These are phyloP conservation scores for Kuschelorhynchus macadamiae DNA, from an alignment of 2,888 invertebrate species.

Conservation along the genomic window DNA sequence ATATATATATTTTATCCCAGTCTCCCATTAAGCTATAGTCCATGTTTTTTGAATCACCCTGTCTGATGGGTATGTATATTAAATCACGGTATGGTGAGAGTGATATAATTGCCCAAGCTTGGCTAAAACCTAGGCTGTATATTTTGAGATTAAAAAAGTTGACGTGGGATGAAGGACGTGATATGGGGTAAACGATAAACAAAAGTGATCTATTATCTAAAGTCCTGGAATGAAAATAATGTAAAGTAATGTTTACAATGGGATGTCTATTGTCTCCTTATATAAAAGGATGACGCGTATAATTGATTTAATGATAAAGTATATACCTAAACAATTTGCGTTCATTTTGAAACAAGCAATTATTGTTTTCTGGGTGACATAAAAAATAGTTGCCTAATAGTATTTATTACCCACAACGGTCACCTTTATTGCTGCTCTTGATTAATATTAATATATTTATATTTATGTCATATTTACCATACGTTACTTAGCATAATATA, in stretches of 20 bases:
- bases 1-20: too few relatives aligned
- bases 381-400: slow-evolving; percentile 10
- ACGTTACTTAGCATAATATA: neutral
- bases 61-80: too few relatives aligned
- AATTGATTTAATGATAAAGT: slow-evolving; percentile 6
- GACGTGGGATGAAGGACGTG: too few relatives aligned
- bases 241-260: neutral
- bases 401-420: neutral
- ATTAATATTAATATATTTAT: neutral
- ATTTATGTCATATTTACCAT: neutral
- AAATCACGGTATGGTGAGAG: too few relatives aligned
- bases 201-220: too few relatives aligned
- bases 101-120: too few relatives aligned
- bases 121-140: too few relatives aligned
- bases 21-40: too few relatives aligned
- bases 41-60: too few relatives aligned
- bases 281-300: slow-evolving; percentile 17
- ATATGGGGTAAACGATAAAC: too few relatives aligned
- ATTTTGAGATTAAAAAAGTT: too few relatives aligned
- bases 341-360: slow-evolving; percentile 21
- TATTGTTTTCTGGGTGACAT: slow-evolving; percentile 23
- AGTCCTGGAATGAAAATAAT: too few relatives aligned
- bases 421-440: neutral
- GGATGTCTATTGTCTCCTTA: neutral
- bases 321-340: slow-evolving; percentile 13